Base-by-base conservation (phyloP, 2,888 invertebrate genomes). In the Mamestra brassicae region DNA sequence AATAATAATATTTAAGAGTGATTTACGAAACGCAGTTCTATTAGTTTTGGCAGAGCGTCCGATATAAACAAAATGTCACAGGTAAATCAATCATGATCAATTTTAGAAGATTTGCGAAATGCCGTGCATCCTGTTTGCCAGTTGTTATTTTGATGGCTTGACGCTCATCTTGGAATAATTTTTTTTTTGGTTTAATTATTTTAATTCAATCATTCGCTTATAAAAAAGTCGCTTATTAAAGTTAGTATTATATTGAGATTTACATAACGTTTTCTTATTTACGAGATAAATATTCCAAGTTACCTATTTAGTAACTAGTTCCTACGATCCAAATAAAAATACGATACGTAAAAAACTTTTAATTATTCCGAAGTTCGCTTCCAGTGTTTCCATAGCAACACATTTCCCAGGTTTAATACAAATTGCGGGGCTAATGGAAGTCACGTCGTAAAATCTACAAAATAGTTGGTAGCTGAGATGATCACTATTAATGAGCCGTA, bases 1-100 rank as follows among this genome's bases (percentile, higher is more conserved):
- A 84, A 88, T 86, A 85, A 76, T 85, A 81, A 77, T 81, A 80
- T 74, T 74, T 71, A 77, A 36, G 66, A 69, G 74, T 77, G 82
- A 82, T 84, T 85, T 86, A 81, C 70, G 78, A 76, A 83, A 82
- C 78, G 71, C 63, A 61, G 75, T 50, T 45, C 64, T 85, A 84
- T 87, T 89, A 86, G 83, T 88, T 86, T 87, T 88, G 87, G 89
- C 87, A 81, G 70, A 72, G 38, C 26, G 55, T 81, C 64, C 42
- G 47, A 62, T 70, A 81, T 85, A 81, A 87, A 85, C 82, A 81
- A 66, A 83, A 69, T 87, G 77, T 77, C 70, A 66, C 68, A 72
- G 78, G 76, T 82, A 42, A 4, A 4, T 45, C 71, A 64, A 58
- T 68, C 63, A 64, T 65, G 63, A 73, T 75, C 66, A 42, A 74